Base-by-base conservation (phyloP, 2,888 invertebrate species). In the Euclidia mi region DNA sequence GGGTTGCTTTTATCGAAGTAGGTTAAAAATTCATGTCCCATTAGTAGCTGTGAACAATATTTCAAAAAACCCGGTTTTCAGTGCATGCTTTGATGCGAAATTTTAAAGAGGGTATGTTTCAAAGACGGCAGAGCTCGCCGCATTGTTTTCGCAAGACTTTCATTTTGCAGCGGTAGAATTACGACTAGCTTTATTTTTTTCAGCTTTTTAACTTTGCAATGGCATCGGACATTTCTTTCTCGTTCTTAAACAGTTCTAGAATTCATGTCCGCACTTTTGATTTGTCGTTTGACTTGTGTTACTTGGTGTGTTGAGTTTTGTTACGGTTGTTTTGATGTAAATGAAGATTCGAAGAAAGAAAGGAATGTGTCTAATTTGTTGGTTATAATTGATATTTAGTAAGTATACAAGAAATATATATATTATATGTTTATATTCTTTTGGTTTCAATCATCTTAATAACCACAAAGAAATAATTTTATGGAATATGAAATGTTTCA, bases 111-210 rank as follows among this genome's bases (percentile, higher is more conserved):
- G 74, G 56, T 62, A 70, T 77, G 75, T 76, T 81, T 82, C 83
- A 81, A 82, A 79, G 84, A 75, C 72, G 76, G n/a, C n/a, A 67
- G 67, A 71, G 69, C 59, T 70, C 68, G 56, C 71, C 51, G 75
- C 76, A 83, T 82, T 84, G 86, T 85, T 85, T 83, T 69, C 74
- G 50, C 69, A 74, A 85, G 84, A 78, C 77, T 79, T 76, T 72
- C 81, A 79, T 84, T 82, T 81, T 71, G 69, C 77, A 75, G 78
- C 74, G 73, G 78, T 78, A 65, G 68, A 77, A 79, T 78, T 76
- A 56, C 57, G 52, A 66, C 59, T 55, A 73, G 75, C 71, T 75
- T 79, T 72, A 81, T 74, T 75, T 82, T 71, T 81, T 82, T 76
- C 69, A 69, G 65, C 64, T 79, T 73, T 77, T 78, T 71, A 70